phyloP scores from a whole-genome alignment of 2,888 invertebrate species.

The Noctua janthe region DNA sequence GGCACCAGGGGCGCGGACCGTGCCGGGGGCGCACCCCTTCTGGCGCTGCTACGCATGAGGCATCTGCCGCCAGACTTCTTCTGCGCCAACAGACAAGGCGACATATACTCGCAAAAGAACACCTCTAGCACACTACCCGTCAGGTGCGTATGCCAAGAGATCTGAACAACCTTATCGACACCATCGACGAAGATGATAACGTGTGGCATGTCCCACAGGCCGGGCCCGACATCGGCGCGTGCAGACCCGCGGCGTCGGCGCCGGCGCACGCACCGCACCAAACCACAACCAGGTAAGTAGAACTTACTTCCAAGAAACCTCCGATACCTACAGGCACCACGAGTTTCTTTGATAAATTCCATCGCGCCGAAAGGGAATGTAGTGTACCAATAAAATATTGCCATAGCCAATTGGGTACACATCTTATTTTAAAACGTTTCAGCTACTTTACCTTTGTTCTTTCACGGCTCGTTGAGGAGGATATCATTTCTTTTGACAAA shows the following conservation, averaged over 20 bases:
- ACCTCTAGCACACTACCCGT: constrained; percentile 9
- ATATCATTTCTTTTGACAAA: too few species aligned
- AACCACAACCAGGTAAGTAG: constrained; percentile 45
- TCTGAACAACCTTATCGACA: not conserved
- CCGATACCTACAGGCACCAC: not conserved
- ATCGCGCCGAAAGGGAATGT: constrained; percentile 2
- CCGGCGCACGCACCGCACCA: constrained; percentile 4
- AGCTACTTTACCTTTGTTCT: too few species aligned
- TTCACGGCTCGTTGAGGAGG: too few species aligned
- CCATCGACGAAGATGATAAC: not conserved
- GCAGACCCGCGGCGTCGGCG: constrained; percentile 39
- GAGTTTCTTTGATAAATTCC: not conserved
- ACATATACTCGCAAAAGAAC: not conserved
- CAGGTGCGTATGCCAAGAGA: constrained; percentile 35
- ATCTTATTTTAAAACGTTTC: too few species aligned
- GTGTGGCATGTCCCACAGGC: constrained; percentile 17
- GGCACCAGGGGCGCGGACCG: constrained; percentile 68
- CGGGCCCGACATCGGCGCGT: not conserved
- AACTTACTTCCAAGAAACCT: too few species aligned
- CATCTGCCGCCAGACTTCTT: constrained; percentile 94
- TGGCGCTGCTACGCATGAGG: constrained; percentile 89
- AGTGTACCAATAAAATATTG: not conserved
- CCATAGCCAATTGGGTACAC: not conserved
- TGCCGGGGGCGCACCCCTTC: constrained; percentile 80
- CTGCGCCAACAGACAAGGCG: constrained; percentile 91